A percentile compares a stretch with the other conserved stretches of the same genome.
phyloP scores from a whole-genome alignment of 2,113 vertebrate genomes.

The Scalopus aquaticus region DNA sequence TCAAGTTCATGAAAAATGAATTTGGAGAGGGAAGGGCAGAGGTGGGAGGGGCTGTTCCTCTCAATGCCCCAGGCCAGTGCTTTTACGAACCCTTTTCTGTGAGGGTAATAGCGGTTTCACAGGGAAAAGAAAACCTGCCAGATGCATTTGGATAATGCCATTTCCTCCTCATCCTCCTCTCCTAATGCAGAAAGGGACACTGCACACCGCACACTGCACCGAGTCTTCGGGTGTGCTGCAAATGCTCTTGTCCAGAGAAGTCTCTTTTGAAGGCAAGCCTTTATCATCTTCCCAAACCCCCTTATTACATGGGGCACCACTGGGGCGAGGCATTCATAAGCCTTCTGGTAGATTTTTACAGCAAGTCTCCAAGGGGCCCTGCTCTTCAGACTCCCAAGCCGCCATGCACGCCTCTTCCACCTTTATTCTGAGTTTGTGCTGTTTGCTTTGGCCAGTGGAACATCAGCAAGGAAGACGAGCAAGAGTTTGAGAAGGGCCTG shows the following conservation, averaged over 20 bases:
- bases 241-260: neutral
- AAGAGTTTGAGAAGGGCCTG: neutral
- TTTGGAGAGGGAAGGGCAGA: neutral
- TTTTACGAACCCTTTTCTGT: neutral
- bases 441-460: neutral
- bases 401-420: neutral
- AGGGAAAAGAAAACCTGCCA: neutral
- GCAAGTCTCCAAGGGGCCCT: neutral
- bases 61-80: neutral
- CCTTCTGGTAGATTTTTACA: too few species aligned
- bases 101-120: neutral
- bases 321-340: accelerated
- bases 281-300: neutral
- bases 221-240: neutral
- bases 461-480: neutral
- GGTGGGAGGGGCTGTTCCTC: neutral
- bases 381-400: neutral
- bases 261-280: neutral
- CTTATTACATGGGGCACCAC: accelerated
- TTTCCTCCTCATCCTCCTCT: neutral
- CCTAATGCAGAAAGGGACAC: neutral
- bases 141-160: neutral
- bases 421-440: accelerated
- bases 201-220: neutral
- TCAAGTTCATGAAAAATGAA: neutral